Evolutionary conservation across 2,888 invertebrate genomes (phyloP), one percentile per base, ranked within the genome.

Genomic region (Acutogordius australiensis): DNA sequence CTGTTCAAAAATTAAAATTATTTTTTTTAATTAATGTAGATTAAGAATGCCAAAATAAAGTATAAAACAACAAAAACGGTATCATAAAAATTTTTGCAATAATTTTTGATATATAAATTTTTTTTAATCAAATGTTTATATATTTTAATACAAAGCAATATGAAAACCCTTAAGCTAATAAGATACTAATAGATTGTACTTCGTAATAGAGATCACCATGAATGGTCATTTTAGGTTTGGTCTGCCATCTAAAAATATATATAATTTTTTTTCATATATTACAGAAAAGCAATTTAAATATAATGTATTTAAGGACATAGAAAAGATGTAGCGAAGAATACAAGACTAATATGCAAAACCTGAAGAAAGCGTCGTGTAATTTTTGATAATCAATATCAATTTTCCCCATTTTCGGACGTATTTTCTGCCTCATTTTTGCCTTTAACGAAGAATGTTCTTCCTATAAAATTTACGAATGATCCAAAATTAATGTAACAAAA

Each of bases 341-440:
- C 28, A 21, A 18, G 28, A 59, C 23, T 8, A 27, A 23, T 21
- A 58, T 30, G 56, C n/a, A 59, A 8, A 67, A 80, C 78, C 84
- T 84, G 76, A 97, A 97, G 74, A 97, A 97, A 0, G 97, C 97
- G 68, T 99, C 97, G 67, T 97, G 97, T 28, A 99, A 73, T 69
- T 99, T 97, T 72, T 99, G 94, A 70, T 97, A 99, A 73, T 99
- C 97, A 64, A 97, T 99, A 70, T 99, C 97, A 66, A 97, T 97
- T 76, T 94, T 94, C 30, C 97, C 97, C 67, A 97, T 79, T 72
- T 97, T 99, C 0, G 97, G 97, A 27, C 97, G 77, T 0, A 90
- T 81, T 62, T 88, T 78, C 70, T 97, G 97, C 27, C 94, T 76
- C 90, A 91, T 91, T 74, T 91, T 94, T 0, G 90, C 84, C 69